Conservation (phyloP, 2,113 vertebrate species). For the Pelvicachromis taeniatus region DNA sequence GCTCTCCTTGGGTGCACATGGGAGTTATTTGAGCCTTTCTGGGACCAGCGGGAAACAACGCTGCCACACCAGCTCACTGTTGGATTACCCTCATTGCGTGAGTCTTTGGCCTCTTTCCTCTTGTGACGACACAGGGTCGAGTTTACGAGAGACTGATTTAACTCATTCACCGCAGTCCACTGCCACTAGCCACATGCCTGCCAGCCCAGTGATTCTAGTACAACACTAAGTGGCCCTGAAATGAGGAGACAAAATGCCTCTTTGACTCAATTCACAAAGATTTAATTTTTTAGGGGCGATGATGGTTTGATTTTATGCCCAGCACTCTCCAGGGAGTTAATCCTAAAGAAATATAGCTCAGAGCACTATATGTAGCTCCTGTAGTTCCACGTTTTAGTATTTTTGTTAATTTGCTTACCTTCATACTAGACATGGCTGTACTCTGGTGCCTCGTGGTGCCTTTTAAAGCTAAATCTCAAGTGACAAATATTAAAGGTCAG, state of each 20-base stretch:
- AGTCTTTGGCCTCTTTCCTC: conserved; percentile 63
- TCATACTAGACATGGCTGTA: background rate
- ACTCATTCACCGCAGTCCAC: conserved; percentile 70
- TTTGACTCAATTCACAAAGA: conserved; percentile 50
- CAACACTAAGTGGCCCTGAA: conserved; percentile 63
- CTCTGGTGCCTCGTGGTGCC: background rate
- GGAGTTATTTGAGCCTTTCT: conserved; percentile 68
- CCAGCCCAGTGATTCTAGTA: conserved; percentile 51
- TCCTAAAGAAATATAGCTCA: conserved; percentile 19
- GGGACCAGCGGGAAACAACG: conserved; percentile 55
- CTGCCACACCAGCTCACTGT: conserved; percentile 67
- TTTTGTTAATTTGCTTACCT: background rate
- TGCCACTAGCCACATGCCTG: conserved; percentile 69
- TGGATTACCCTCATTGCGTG: conserved; percentile 68
- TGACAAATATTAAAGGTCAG: background rate
- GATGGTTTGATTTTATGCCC: conserved; percentile 40
- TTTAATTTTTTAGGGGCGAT: conserved; percentile 15
- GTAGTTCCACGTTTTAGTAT: background rate
- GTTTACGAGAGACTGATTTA: conserved; percentile 70
- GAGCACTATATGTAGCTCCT: background rate
- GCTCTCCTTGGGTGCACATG: conserved; percentile 61
- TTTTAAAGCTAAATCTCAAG: background rate
- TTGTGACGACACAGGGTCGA: conserved; percentile 58
- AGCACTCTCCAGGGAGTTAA: conserved; percentile 29
- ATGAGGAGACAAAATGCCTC: conserved; percentile 53